These are phyloP conservation scores for Paratrypauchen microcephalus DNA, from an alignment of 2,797 vertebrate species.

Conservation along the genomic window DNA sequence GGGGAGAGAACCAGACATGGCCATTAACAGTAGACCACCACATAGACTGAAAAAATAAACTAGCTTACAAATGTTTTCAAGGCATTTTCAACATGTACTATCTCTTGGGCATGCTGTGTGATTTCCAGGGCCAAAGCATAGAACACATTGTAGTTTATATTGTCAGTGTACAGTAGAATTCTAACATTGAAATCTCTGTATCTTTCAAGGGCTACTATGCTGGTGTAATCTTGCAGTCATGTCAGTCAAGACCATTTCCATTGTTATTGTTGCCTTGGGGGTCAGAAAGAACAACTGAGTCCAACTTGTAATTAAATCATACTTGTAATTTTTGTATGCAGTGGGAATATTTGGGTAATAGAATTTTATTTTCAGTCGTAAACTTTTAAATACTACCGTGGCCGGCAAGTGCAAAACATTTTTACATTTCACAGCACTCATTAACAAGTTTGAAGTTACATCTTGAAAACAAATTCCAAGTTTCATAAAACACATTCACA, in stretches of 20 bases:
- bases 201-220: background rate
- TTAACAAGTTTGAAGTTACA: too few species aligned
- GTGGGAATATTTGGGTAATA: background rate
- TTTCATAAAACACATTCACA: too few species aligned
- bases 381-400: too few species aligned
- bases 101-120: constrained; percentile 13
- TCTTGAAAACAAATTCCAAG: too few species aligned
- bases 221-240: background rate
- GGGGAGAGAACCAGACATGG: constrained; percentile 28
- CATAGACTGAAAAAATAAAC: constrained; percentile 4
- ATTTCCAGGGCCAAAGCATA: constrained; percentile 30
- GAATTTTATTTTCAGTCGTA: background rate
- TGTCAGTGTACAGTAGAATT: constrained; percentile 46
- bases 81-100: constrained; percentile 12
- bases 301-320: background rate
- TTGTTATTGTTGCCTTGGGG: background rate
- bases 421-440: too few species aligned
- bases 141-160: constrained; percentile 27
- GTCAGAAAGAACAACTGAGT: background rate
- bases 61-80: constrained; percentile 8
- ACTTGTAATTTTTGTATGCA: background rate
- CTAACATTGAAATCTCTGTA: background rate
- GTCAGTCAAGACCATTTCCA: background rate
- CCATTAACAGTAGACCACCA: constrained; percentile 51
- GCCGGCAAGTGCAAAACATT: too few species aligned